These are phyloP conservation scores for Napeogenes inachia DNA, from an alignment of 2,888 invertebrate genomes.

Conservation along the genomic window DNA sequence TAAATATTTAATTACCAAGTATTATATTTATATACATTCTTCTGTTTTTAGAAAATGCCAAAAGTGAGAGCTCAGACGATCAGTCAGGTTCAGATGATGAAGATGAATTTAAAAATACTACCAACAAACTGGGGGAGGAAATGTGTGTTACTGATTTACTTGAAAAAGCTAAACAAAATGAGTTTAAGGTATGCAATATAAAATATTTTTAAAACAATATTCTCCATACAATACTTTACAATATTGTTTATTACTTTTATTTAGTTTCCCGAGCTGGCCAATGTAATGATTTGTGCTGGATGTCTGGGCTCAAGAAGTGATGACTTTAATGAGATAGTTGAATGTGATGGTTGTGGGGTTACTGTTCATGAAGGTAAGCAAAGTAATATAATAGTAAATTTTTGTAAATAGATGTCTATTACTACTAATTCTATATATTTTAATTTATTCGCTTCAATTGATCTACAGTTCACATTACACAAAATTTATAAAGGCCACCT, in stretches of 20 bases:
- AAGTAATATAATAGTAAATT: neutral
- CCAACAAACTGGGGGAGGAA: slow-evolving; percentile 59
- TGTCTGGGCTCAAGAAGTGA: slow-evolving; percentile 96
- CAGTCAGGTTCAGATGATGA: slow-evolving; percentile 66
- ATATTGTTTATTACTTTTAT: slow-evolving; percentile 11
- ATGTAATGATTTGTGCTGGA: slow-evolving; percentile 92
- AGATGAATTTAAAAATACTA: slow-evolving; percentile 51
- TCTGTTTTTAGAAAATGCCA: slow-evolving; percentile 45
- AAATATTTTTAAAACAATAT: neutral
- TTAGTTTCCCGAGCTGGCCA: slow-evolving; percentile 75
- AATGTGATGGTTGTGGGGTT: slow-evolving; percentile 97
- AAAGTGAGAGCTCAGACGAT: slow-evolving; percentile 56
- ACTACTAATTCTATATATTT: too few species aligned
- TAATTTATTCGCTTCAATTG: too few species aligned
- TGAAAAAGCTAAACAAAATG: slow-evolving; percentile 60
- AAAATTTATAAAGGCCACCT: too few species aligned
- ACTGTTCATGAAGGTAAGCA: slow-evolving; percentile 93
- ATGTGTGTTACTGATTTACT: slow-evolving; percentile 60
- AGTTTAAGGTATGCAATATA: slow-evolving; percentile 57
- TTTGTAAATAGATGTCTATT: too few species aligned
- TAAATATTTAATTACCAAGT: neutral
- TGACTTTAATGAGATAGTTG: slow-evolving; percentile 96
- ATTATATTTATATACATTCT: slow-evolving; percentile 7
- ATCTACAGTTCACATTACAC: too few species aligned
- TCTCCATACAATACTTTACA: neutral